A percentile compares a stretch with the other conserved stretches of the same genome.
Conservation (phyloP, 2,888 invertebrate genomes). For the Orgyia antiqua region DNA sequence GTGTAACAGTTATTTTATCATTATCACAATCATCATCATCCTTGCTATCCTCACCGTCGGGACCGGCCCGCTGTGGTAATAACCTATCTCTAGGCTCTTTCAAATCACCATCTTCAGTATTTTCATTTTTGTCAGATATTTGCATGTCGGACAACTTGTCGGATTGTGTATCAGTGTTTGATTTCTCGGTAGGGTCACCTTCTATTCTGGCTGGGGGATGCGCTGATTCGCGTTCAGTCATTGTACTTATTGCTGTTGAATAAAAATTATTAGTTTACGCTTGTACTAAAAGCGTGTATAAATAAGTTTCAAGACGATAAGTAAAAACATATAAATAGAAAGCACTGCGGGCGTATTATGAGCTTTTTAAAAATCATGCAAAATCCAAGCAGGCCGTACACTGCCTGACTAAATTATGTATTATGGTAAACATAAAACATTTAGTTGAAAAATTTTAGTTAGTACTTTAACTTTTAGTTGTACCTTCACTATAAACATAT, state of each 20-base stretch:
- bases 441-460: too few relatives aligned
- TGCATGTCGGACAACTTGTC: slow-evolving; percentile 1
- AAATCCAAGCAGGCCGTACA: too few relatives aligned
- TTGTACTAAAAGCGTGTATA: too few relatives aligned
- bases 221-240: slow-evolving; percentile 97
- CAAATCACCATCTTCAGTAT: slow-evolving; percentile 6
- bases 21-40: slow-evolving; percentile 18
- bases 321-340: too few relatives aligned
- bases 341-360: too few relatives aligned
- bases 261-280: not conserved
- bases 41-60: slow-evolving; percentile 44
- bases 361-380: too few relatives aligned
- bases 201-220: slow-evolving; percentile 79
- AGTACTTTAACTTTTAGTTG: too few relatives aligned
- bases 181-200: slow-evolving; percentile 22
- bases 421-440: too few relatives aligned
- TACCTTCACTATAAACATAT: too few relatives aligned
- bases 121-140: slow-evolving; percentile 1
- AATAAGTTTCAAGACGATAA: too few relatives aligned
- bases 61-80: slow-evolving; percentile 42
- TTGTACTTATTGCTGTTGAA: slow-evolving; percentile 85
- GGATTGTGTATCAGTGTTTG: slow-evolving; percentile 17
- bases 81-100: slow-evolving; percentile 25
- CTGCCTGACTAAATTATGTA: too few relatives aligned
- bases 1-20: slow-evolving; percentile 26